Conservation (phyloP, 2,797 vertebrate genomes). For the Syndactyla subalaris region DNA sequence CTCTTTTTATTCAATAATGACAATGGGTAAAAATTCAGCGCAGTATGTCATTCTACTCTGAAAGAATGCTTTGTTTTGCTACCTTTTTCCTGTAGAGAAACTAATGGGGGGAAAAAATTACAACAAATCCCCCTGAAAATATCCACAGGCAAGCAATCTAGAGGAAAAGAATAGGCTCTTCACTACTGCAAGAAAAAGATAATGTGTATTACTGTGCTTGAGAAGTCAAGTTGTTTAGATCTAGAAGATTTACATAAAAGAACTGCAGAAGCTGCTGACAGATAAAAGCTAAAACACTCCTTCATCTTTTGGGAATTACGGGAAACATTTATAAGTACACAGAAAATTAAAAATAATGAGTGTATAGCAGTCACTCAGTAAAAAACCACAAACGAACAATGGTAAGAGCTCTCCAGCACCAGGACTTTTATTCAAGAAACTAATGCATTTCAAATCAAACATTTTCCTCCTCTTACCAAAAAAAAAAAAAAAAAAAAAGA, state of each 20-base stretch:
- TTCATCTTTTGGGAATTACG: slow-evolving; percentile 31
- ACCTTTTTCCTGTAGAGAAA: not conserved
- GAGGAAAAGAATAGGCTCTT: not conserved
- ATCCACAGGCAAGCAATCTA: not conserved
- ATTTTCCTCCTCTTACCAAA: not conserved
- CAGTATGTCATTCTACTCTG: not conserved
- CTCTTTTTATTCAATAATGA: not conserved
- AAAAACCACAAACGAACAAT: not conserved
- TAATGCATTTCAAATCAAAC: not conserved
- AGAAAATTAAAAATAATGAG: slow-evolving; percentile 37
- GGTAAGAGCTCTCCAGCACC: not conserved
- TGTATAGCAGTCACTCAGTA: not conserved
- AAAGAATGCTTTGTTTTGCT: not conserved
- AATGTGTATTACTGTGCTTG: not conserved
- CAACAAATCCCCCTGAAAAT: not conserved
- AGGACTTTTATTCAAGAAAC: not conserved
- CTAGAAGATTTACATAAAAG: slow-evolving; percentile 43
- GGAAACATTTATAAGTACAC: not conserved
- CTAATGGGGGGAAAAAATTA: not conserved
- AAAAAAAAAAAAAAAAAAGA: not conserved
- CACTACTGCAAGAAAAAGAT: not conserved
- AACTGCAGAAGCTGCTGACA: slow-evolving; percentile 36
- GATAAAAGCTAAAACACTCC: slow-evolving; percentile 35
- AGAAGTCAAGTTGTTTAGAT: slow-evolving; percentile 48
- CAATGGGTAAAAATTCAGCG: not conserved